Evolutionary conservation across 2,888 invertebrate species (phyloP), one percentile per base, ranked within the genome.

Genomic region (Pimpla rufipes): DNA sequence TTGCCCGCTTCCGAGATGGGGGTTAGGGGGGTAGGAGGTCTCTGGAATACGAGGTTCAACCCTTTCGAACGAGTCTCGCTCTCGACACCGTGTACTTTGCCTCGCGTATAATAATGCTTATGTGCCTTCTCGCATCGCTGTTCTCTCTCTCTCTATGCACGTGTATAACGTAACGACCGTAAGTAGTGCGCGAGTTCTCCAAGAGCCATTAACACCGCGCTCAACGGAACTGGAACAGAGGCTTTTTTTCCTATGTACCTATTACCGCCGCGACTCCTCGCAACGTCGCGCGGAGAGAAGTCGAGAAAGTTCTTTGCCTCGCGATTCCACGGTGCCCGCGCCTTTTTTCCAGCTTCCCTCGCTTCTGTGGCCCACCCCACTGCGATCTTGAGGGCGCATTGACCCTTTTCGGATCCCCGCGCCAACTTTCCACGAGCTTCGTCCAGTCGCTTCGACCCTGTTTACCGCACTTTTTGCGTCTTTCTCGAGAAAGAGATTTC

Each of bases 11-110:
- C 70, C 59, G 21, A 47, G 21, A 62, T 70, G 70, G 47, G 77
- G 70, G 47, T 70, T 78, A 78, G 59, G 50, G 59, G 68, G 59
- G 45, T 77, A 77, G 47, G 47, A 68, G 77, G 68, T 59, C 62
- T 62, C 59, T 77, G 59, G 70, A 50, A 52, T 70, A 62, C 52
- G 55, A 59, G 62, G 47, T 16, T 45, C 67, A 45, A 68, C 77
- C 77, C 77, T 50, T 59, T 68, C 57, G 47, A 23, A 11, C 59
- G 6, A 37, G 59, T 29, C 29, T 29, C 29, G 5, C 55, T 57
- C 55, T n/a, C 42, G 10, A 16, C 37, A 37, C 40, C 18, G 50
- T 21, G 35, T 52, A 55, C 71, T 29, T 67, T 23, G 18, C 45
- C 35, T 45, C 71, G 35, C 21, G 18, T 18, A 37, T 16, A 59